Percentiles rank a stretch among this genome's conserved stretches.
These are phyloP conservation scores for Myotis daubentonii DNA, from an alignment of 2,797 vertebrate genomes.

Conservation along the genomic window DNA sequence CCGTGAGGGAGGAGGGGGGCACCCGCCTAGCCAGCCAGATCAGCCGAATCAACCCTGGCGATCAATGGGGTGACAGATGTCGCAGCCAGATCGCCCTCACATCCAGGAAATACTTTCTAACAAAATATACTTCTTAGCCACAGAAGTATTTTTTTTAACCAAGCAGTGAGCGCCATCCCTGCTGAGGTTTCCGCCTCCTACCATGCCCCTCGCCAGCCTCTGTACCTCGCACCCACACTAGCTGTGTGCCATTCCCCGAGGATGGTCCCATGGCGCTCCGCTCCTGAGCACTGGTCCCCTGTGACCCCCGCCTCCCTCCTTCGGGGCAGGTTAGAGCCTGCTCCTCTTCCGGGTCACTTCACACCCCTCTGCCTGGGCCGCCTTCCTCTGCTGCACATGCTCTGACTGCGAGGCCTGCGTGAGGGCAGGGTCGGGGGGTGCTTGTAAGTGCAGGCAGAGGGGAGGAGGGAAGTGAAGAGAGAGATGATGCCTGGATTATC, in stretches of 20 bases:
- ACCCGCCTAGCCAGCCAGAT: too few relatives aligned
- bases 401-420: not conserved
- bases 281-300: not conserved
- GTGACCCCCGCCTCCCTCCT: not conserved
- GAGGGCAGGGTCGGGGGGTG: not conserved
- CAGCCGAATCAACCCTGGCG: too few relatives aligned
- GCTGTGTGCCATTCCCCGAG: not conserved
- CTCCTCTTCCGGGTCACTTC: not conserved
- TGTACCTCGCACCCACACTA: fast-evolving
- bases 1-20: too few relatives aligned
- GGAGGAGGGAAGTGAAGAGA: not conserved
- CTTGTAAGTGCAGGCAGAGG: not conserved
- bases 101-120: not conserved
- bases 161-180: too few relatives aligned
- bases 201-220: not conserved
- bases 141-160: not conserved
- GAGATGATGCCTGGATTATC: fast-evolving
- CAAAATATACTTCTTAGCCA: not conserved
- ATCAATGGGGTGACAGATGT: too few relatives aligned
- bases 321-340: not conserved
- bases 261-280: not conserved
- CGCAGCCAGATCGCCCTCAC: too few relatives aligned
- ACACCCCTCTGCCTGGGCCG: fast-evolving
- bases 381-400: not conserved
- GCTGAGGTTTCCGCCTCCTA: not conserved